phyloP scores from a whole-genome alignment of 2,797 vertebrate genomes.

The Sebastes hubbsi region DNA sequence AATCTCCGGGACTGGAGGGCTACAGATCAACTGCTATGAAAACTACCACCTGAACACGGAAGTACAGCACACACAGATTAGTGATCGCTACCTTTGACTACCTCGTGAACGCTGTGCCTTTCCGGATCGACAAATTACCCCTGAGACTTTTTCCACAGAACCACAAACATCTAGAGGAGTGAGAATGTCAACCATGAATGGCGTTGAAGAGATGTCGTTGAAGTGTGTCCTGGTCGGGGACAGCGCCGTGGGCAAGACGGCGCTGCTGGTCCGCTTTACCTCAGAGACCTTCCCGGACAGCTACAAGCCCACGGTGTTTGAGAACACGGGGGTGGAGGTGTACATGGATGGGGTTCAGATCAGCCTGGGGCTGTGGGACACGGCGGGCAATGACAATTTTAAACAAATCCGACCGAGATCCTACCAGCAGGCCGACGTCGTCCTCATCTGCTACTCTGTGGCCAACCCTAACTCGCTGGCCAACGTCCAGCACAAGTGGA shows the following conservation, averaged over 20 bases:
- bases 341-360: conserved; percentile 96
- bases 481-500: conserved; percentile 91
- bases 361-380: conserved; percentile 97
- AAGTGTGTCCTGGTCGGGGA: conserved; percentile 98
- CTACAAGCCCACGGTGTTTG: conserved; percentile 95
- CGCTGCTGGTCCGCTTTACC: conserved; percentile 94
- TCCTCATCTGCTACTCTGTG: conserved; percentile 95
- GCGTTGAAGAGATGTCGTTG: conserved; percentile 83
- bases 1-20: conserved; percentile 1
- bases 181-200: conserved; percentile 58
- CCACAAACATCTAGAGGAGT: neutral
- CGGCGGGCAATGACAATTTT: conserved; percentile 92
- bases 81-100: neutral
- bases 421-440: conserved; percentile 94
- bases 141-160: neutral
- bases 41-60: neutral
- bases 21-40: conserved; percentile 1
- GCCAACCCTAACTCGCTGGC: conserved; percentile 91
- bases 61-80: neutral
- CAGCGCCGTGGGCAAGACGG: conserved; percentile 93
- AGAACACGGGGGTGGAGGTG: conserved; percentile 95
- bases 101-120: neutral
- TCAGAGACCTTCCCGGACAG: conserved; percentile 94
- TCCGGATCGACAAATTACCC: neutral
- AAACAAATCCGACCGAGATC: conserved; percentile 92